Evolutionary conservation across 2,113 vertebrate species (phyloP).

Genomic region (Neomonachus schauinslandi): DNA sequence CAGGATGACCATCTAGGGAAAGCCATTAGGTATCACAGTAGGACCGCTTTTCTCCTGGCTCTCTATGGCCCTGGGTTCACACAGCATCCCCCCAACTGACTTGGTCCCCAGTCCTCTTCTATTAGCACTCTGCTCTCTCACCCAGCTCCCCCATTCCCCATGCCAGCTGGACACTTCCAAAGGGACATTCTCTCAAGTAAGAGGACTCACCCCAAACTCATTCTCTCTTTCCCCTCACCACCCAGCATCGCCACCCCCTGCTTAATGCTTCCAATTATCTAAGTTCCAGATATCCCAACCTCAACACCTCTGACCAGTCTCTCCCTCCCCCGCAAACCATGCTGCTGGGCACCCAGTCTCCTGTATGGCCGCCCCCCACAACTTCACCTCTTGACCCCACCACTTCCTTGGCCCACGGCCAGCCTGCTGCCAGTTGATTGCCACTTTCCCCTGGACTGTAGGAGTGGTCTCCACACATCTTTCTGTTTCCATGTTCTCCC

Average conservation of each 20-base stretch:
- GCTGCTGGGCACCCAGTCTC: neutral
- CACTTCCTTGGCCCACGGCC: neutral
- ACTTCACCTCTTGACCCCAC: neutral
- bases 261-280: neutral
- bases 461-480: neutral
- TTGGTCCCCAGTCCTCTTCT: neutral
- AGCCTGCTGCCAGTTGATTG: neutral
- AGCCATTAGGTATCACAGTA: neutral
- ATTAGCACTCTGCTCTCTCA: neutral
- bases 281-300: neutral
- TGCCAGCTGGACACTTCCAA: neutral
- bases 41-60: neutral
- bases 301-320: neutral
- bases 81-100: neutral
- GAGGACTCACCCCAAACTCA: neutral
- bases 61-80: neutral
- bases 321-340: neutral
- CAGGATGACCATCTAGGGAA: neutral
- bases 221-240: neutral
- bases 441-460: neutral
- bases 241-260: neutral
- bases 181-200: neutral
- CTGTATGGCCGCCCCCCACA: neutral
- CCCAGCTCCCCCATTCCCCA: neutral
- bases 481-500: neutral